Percentiles rank a stretch among this genome's conserved stretches.
These are phyloP conservation scores for Dysmachus trigonus DNA, from an alignment of 2,888 invertebrate species.

Conservation along the genomic window DNA sequence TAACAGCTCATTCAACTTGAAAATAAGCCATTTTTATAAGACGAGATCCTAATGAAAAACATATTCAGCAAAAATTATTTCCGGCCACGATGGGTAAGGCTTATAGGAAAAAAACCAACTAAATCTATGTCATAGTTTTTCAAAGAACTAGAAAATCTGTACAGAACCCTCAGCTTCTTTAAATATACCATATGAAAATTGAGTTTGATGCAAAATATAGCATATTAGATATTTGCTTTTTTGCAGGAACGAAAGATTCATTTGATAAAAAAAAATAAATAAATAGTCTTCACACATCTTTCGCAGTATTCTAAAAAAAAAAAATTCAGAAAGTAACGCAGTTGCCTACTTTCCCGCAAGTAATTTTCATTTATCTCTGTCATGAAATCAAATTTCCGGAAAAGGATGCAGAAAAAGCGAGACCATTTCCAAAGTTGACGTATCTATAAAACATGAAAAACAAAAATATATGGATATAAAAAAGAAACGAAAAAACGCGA, in stretches of 20 bases:
- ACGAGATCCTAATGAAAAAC: too few relatives aligned
- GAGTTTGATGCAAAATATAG: too few relatives aligned
- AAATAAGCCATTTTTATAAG: too few relatives aligned
- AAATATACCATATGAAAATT: too few relatives aligned
- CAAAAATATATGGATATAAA: not conserved
- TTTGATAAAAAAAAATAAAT: not conserved
- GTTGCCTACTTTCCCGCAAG: not conserved
- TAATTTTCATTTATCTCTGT: not conserved
- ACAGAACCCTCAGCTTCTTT: too few relatives aligned
- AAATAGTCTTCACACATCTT: not conserved
- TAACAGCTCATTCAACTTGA: too few relatives aligned
- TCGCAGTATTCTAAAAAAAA: not conserved
- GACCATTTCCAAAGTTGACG: constrained; percentile 5
- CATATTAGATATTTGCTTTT: not conserved
- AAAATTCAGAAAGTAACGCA: not conserved
- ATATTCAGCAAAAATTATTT: too few relatives aligned
- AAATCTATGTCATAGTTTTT: too few relatives aligned
- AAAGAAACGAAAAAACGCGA: not conserved
- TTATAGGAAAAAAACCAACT: too few relatives aligned
- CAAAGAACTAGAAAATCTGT: too few relatives aligned
- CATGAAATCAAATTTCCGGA: constrained; percentile 19
- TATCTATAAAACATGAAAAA: not conserved
- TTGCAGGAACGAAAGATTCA: not conserved
- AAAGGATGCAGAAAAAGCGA: not conserved
- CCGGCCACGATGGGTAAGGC: too few relatives aligned